Base-by-base conservation (phyloP, 2,888 invertebrate genomes). In the Aphidoletes aphidimyza region DNA sequence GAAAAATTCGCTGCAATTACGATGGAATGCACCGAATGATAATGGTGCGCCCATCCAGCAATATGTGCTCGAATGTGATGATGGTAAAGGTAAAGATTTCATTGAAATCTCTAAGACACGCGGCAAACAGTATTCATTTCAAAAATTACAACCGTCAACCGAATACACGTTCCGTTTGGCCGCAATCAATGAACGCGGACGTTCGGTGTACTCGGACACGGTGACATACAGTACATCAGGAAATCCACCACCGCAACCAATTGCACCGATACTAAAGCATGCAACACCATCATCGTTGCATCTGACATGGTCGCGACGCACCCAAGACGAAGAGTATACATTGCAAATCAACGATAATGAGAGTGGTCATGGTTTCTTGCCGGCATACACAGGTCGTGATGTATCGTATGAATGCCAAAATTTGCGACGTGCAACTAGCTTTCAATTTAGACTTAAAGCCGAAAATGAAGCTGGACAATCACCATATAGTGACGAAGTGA, bases 381-480 rank as follows among this genome's bases (percentile, higher is more conserved):
- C 94, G 86, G 94, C 95, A 83, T 96, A 96, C 91, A 93, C 94
- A 88, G 97, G 97, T 1, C 91, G 92, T 86, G 95, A 95, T 84
- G 92, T 92, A 30, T 91, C 92, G 37, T 93, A 95, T 89, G 91
- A 92, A 86, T 94, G 95, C 89, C 90, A 91, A 85, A 93, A 92
- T 85, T 91, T 97, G 85, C 91, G 92, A 69, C 92, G 95, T 87
- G 95, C 95, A 87, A 94, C 95, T 86, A 93, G 93, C 88, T 97
- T 96, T 90, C 94, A 93, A 88, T 97, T 97, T 90, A 93, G 96
- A 89, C 91, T 97, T 87, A 92, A 94, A 86, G 94, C 95, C 86
- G 94, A 94, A 88, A 97, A 96, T 88, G 94, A 94, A 86, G 96
- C 96, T 87, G 97, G 97, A 0, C 91, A 92, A 86, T 96, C 96